These are phyloP conservation scores for Hydrolagus affinis DNA, from an alignment of 2,113 vertebrate genomes.

Conservation along the genomic window DNA sequence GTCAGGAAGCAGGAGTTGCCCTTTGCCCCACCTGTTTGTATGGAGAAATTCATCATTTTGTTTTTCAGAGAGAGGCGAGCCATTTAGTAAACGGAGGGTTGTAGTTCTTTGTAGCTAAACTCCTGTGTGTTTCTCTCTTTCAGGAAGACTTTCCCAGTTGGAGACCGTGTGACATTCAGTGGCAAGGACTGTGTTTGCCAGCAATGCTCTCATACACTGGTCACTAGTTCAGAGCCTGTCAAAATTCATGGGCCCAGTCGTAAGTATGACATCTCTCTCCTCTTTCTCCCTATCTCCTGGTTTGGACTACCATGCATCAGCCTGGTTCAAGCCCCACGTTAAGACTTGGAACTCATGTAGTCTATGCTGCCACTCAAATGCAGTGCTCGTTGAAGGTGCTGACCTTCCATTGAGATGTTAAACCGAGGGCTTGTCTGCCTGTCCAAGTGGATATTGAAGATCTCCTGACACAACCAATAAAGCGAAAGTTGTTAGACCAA, in stretches of 20 bases:
- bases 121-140: constrained; percentile 16
- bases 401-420: too few species aligned
- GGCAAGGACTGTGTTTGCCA: constrained; percentile 96
- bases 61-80: background rate
- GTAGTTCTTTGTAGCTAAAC: background rate
- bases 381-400: too few species aligned
- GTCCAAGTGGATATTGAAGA: too few species aligned
- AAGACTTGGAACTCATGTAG: too few species aligned
- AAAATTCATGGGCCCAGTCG: constrained; percentile 94
- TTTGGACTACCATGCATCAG: too few species aligned
- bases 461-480: too few species aligned
- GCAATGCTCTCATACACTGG: constrained; percentile 79
- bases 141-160: constrained; percentile 95
- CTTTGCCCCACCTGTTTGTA: background rate
- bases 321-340: too few species aligned
- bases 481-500: too few species aligned
- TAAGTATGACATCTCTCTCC: constrained; percentile 56
- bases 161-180: constrained; percentile 95
- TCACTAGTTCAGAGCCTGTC: constrained; percentile 81
- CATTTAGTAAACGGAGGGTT: background rate
- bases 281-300: background rate
- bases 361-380: too few species aligned
- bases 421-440: too few species aligned
- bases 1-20: background rate
- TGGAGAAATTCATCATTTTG: background rate